Evolutionary conservation across 2,888 invertebrate species (phyloP).

Genomic region (Beris chalybata): DNA sequence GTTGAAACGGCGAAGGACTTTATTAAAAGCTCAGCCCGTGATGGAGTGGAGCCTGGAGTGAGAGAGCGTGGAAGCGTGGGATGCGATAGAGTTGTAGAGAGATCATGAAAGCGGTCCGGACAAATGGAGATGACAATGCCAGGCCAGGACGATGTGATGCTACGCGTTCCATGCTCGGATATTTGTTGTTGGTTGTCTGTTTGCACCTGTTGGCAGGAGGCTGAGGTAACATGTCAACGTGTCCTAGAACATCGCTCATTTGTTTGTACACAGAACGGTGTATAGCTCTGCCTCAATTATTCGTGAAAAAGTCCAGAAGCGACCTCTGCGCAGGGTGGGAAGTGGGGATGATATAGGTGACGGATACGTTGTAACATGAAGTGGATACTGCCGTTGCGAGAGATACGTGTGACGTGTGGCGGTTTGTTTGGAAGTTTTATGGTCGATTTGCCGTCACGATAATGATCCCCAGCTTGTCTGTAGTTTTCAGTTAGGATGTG

Average conservation of each 20-base stretch:
- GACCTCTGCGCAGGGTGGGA: not conserved
- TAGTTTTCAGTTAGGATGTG: slow-evolving; percentile 8
- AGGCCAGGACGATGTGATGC: not conserved
- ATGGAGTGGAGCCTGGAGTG: not conserved
- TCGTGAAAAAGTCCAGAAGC: not conserved
- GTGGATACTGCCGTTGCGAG: not conserved
- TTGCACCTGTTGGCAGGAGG: slow-evolving; percentile 6
- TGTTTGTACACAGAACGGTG: slow-evolving; percentile 1
- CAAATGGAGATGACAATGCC: slow-evolving; percentile 23
- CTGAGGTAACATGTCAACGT: slow-evolving; percentile 3
- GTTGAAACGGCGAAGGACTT: slow-evolving; percentile 23
- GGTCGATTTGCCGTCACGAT: slow-evolving; percentile 30
- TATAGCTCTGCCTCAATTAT: not conserved
- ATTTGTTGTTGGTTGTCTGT: not conserved
- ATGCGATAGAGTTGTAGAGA: slow-evolving; percentile 18
- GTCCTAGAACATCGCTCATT: slow-evolving; percentile 22
- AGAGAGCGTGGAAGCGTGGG: not conserved
- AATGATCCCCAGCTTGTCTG: slow-evolving; percentile 28
- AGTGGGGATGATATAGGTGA: slow-evolving; percentile 3
- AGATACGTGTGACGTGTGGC: slow-evolving; percentile 17
- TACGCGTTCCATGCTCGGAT: not conserved
- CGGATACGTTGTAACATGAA: slow-evolving; percentile 12
- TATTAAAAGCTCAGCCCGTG: slow-evolving; percentile 24
- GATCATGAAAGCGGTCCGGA: slow-evolving; percentile 16
- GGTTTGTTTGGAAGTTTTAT: slow-evolving; percentile 32